phyloP scores from a whole-genome alignment of 2,113 vertebrate species.

The Progne subis region DNA sequence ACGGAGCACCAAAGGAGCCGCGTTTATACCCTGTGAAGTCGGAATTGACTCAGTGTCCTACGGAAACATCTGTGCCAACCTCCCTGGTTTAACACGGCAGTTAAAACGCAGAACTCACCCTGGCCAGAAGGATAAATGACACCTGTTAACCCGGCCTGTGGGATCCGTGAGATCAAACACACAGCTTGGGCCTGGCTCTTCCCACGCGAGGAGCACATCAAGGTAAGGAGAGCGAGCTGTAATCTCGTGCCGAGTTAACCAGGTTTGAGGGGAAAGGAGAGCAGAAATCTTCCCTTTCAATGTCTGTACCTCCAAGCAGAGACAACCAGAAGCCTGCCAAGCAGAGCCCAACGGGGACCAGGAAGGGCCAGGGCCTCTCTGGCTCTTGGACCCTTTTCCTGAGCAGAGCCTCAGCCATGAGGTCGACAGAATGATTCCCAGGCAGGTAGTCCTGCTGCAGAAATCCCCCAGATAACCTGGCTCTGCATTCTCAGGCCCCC shows the following conservation, averaged over 20 bases:
- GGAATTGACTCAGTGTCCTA: neutral
- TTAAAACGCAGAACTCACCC: neutral
- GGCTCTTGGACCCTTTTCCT: neutral
- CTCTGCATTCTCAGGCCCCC: neutral
- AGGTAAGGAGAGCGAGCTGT: neutral
- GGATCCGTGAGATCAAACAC: neutral
- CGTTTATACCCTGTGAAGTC: neutral
- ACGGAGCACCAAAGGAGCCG: fast-evolving
- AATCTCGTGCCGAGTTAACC: neutral
- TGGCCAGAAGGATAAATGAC: neutral
- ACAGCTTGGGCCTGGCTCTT: neutral
- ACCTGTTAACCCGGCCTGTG: neutral
- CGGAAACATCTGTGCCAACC: neutral
- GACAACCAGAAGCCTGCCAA: neutral
- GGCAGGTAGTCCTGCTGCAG: neutral
- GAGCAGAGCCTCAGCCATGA: neutral
- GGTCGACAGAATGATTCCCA: fast-evolving
- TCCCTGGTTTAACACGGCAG: neutral
- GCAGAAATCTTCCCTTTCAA: neutral
- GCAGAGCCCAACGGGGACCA: neutral
- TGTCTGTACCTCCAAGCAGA: neutral
- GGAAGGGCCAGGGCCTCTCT: neutral
- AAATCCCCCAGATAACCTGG: neutral
- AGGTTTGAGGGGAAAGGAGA: neutral
- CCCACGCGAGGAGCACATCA: neutral